Base-by-base conservation (phyloP, 1,140 invertebrate species). In the Drosophila littoralis region DNA sequence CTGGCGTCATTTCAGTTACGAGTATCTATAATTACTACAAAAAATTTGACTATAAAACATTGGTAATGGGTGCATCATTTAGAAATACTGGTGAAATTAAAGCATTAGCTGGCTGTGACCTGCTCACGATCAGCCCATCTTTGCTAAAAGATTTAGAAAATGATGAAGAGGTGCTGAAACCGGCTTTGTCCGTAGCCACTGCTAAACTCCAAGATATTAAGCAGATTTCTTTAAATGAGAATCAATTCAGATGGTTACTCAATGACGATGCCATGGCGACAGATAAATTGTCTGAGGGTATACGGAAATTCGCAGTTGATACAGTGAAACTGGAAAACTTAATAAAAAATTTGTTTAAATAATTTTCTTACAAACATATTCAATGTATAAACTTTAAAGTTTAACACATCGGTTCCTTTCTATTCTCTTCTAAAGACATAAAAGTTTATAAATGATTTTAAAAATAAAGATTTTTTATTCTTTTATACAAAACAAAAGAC, bases 21-120 rank as follows among this genome's bases (percentile, higher is more conserved):
- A 96, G 96, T 85, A 99, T 99, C 69, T 99, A 98, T 93, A 99
- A 99, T 92, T 99, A 99, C 92, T 99, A 99, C 93, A 99, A 99
- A 93, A 99, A 99, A 91, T 98, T 97, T 93, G 97, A 95, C 7
- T 98, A 99, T 93, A 97, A 98, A 93, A 99, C 99, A 1, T 96
- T 98, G 66, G 98, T 99, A 0, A 99, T 99, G 99, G 99, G 98
- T 22, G 99, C 99, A 13, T 99, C 99, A 0, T 99, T 99, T 93
- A 94, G 99, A 75, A 99, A 99, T 93, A 95, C 95, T 94, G 96
- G 96, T 45, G 97, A 99, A 94, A 98, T 99, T 63, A 95, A 95
- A 75, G 98, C 97, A 64, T 93, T 99, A 15, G 96, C 97, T 68
- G 99, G 99, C 17, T 99, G 98, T 93, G 99, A 99, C 93, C 94